Conservation (phyloP, 2,888 invertebrate species). For the Brenthis daphne region DNA sequence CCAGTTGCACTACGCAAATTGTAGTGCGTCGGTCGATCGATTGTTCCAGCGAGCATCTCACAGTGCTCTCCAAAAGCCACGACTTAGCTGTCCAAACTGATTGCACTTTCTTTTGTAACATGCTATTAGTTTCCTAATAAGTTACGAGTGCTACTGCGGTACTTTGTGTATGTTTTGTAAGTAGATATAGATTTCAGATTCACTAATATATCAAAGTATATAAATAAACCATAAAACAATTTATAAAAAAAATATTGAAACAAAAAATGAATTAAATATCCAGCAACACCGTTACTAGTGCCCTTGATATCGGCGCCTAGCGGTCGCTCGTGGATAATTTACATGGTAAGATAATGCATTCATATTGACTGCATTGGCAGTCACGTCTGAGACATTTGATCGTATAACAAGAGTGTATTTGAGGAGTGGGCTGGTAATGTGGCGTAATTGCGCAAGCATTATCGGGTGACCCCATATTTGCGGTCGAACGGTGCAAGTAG, state of each 20-base stretch:
- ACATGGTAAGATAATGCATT: slow-evolving; percentile 68
- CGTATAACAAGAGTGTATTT: slow-evolving; percentile 70
- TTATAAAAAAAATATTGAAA: not conserved
- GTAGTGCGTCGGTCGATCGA: slow-evolving; percentile 63
- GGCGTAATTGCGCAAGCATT: slow-evolving; percentile 76
- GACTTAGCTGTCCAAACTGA: slow-evolving; percentile 34
- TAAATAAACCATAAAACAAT: too few relatives aligned
- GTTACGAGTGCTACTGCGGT: slow-evolving; percentile 19
- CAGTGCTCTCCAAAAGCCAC: slow-evolving; percentile 36
- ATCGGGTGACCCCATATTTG: slow-evolving; percentile 78
- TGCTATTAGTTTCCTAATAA: slow-evolving; percentile 26
- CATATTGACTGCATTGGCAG: slow-evolving; percentile 61
- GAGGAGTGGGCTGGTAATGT: slow-evolving; percentile 58
- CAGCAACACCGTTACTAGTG: slow-evolving; percentile 35
- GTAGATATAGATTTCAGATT: not conserved
- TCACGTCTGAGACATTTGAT: slow-evolving; percentile 79
- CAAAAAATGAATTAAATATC: slow-evolving; percentile 23
- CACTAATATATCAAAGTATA: not conserved
- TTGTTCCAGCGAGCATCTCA: slow-evolving; percentile 54
- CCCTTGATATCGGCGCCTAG: slow-evolving; percentile 52
- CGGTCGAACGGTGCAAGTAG: slow-evolving; percentile 54
- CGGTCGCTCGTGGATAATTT: slow-evolving; percentile 69
- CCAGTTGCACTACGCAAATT: slow-evolving; percentile 77
- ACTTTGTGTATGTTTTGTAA: not conserved
- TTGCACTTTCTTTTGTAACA: slow-evolving; percentile 30